A percentile compares a stretch with the other conserved stretches of the same genome.
These are phyloP conservation scores for Camarhynchus parvulus DNA, from an alignment of 2,113 vertebrate species.

Conservation along the genomic window DNA sequence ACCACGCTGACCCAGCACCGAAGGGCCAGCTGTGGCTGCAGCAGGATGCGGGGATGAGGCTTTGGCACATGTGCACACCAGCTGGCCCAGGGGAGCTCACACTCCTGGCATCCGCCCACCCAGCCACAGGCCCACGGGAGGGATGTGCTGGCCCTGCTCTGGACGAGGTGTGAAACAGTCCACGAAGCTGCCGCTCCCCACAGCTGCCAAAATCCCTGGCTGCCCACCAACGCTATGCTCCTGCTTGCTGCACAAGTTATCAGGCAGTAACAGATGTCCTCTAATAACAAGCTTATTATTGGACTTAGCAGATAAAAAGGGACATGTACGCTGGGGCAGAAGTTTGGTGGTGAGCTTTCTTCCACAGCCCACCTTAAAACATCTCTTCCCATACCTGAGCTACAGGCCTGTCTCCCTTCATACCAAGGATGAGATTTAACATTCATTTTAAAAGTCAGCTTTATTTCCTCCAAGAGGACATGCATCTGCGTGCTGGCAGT, in stretches of 20 bases:
- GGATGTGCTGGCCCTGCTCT: not conserved
- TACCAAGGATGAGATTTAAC: constrained; percentile 23
- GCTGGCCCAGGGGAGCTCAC: not conserved
- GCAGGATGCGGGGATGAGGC: not conserved
- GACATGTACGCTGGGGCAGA: not conserved
- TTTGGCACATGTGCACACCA: accelerated
- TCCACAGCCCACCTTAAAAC: constrained; percentile 18
- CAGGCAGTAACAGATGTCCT: constrained; percentile 14
- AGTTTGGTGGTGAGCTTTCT: not conserved
- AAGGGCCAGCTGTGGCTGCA: accelerated
- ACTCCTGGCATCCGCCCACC: not conserved
- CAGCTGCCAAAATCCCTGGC: constrained; percentile 20
- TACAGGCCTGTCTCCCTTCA: not conserved
- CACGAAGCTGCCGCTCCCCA: not conserved
- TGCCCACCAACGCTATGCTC: not conserved
- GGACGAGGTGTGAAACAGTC: not conserved
- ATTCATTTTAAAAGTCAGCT: constrained; percentile 55
- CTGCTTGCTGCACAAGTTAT: not conserved
- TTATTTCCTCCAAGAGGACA: constrained; percentile 36
- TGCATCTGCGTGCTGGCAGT: not conserved
- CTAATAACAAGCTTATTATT: constrained; percentile 38
- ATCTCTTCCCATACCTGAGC: not conserved
- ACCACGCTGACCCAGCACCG: accelerated
- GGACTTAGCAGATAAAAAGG: constrained; percentile 32
- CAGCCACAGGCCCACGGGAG: accelerated